A percentile compares a stretch with the other conserved stretches of the same genome.
Evolutionary conservation across 2,113 vertebrate species (phyloP).

Genomic region (Paracyprichromis sp.): DNA sequence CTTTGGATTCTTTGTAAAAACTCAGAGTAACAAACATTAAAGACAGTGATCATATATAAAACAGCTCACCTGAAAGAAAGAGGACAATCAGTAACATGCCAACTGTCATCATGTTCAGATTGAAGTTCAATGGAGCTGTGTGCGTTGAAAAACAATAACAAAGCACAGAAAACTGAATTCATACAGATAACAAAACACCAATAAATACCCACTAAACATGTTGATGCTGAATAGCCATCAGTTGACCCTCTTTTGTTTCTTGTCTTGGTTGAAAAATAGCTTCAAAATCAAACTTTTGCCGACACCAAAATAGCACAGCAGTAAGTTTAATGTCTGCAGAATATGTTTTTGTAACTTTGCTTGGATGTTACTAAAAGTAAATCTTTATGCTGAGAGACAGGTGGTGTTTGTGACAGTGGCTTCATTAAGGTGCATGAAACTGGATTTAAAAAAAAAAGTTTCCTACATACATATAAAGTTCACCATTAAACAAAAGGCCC

Average conservation of each 20-base stretch:
- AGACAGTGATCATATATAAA: not conserved
- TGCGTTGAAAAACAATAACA: not conserved
- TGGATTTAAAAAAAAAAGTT: not conserved
- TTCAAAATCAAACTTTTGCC: not conserved
- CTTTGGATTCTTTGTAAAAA: not conserved
- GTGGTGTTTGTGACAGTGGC: not conserved
- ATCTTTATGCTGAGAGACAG: not conserved
- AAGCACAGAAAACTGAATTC: not conserved
- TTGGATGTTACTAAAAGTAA: not conserved
- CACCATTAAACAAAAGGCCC: not conserved
- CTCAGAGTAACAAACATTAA: fast-evolving
- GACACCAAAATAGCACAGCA: not conserved
- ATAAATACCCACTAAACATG: not conserved
- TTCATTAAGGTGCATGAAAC: not conserved
- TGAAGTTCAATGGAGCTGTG: not conserved
- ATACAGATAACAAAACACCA: not conserved
- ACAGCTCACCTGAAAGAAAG: not conserved
- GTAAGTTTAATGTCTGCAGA: fast-evolving
- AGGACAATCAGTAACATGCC: not conserved
- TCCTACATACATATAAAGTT: not conserved
- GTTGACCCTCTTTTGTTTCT: not conserved
- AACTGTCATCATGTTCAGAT: not conserved
- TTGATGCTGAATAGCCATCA: not conserved
- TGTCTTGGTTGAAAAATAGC: not conserved
- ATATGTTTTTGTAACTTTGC: not conserved